A percentile compares a stretch with the other conserved stretches of the same genome.
Conservation (phyloP, 1,140 invertebrate species). For the Lanistes nyassanus region DNA sequence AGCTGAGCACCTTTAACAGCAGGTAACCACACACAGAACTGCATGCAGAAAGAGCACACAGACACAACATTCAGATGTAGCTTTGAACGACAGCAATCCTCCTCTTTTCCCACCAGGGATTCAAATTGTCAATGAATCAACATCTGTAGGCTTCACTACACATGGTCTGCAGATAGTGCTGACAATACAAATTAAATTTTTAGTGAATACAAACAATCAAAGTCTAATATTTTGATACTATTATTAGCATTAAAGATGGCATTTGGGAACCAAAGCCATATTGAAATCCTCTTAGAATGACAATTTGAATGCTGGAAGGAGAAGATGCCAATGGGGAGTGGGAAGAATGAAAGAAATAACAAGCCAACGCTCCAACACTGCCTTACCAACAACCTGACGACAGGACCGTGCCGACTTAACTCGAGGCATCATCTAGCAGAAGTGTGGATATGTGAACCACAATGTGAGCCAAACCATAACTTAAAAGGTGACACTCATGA, state of each 20-base stretch:
- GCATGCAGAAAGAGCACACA: too few species aligned
- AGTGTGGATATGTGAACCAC: background rate
- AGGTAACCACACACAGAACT: too few species aligned
- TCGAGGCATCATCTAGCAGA: conserved; percentile 19
- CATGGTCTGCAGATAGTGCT: too few species aligned
- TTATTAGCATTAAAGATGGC: background rate
- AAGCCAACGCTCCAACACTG: background rate
- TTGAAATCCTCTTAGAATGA: background rate
- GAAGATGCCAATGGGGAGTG: background rate
- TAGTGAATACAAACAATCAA: background rate
- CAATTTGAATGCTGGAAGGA: background rate
- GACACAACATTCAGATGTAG: too few species aligned
- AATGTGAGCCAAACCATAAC: background rate
- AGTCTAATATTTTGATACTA: background rate
- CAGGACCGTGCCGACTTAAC: conserved; percentile 23
- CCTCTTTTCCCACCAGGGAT: too few species aligned
- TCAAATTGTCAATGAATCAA: too few species aligned
- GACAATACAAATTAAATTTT: conserved; percentile 2
- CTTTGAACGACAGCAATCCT: too few species aligned
- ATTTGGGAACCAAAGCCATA: background rate
- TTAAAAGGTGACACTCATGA: too few species aligned
- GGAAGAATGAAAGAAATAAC: background rate
- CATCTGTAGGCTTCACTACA: too few species aligned
- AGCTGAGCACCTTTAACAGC: too few species aligned
- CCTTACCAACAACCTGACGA: conserved; percentile 31